phyloP scores from a whole-genome alignment of 2,113 vertebrate genomes.

The Corythornis cristatus region DNA sequence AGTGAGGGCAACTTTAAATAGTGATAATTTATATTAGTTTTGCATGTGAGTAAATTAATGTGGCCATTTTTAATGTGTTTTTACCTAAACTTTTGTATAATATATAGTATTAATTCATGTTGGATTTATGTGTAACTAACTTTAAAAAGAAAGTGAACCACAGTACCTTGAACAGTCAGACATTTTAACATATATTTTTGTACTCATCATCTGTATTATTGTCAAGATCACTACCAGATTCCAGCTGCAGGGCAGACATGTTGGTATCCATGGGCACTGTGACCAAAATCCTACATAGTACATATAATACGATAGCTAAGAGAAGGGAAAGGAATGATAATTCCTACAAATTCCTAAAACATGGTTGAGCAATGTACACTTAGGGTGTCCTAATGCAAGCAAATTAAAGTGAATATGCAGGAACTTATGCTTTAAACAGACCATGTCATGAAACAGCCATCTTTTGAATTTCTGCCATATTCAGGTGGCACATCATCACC shows the following conservation, averaged over 20 bases:
- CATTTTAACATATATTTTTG: neutral
- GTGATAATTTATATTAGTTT: neutral
- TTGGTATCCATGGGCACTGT: neutral
- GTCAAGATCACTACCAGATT: neutral
- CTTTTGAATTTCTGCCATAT: neutral
- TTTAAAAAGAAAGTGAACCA: neutral
- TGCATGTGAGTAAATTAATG: neutral
- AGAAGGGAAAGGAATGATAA: neutral
- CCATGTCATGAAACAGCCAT: neutral
- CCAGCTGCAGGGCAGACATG: neutral
- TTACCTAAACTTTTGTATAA: neutral
- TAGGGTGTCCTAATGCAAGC: neutral
- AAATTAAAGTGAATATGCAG: neutral
- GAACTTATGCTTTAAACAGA: neutral
- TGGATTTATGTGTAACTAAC: neutral
- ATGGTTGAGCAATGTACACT: neutral
- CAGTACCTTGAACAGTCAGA: neutral
- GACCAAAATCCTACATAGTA: neutral
- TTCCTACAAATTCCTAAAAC: neutral
- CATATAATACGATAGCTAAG: neutral
- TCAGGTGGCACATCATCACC: neutral
- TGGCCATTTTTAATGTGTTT: neutral
- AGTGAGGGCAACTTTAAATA: neutral
- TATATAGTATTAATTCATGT: neutral
- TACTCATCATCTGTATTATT: neutral